A percentile compares a stretch with the other conserved stretches of the same genome.
These are phyloP conservation scores for Pseudomyrmex dendroicus DNA, from an alignment of 1,140 invertebrate species.

Conservation along the genomic window DNA sequence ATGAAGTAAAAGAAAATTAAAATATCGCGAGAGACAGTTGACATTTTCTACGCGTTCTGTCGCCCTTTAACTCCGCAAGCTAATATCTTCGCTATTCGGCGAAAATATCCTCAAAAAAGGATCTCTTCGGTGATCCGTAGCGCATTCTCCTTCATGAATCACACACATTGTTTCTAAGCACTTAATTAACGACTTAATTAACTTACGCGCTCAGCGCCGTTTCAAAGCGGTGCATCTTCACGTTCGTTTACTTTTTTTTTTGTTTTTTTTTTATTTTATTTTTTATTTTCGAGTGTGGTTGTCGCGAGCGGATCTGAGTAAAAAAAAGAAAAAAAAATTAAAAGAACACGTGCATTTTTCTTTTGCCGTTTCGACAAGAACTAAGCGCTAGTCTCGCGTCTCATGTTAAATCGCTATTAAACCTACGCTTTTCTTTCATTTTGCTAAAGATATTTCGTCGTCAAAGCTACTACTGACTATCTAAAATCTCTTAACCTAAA, in stretches of 20 bases:
- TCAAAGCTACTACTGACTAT: conserved; percentile 63
- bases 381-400: conserved; percentile 26
- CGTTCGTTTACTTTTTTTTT: too few relatives aligned
- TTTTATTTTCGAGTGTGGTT: neutral
- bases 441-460: conserved; percentile 41
- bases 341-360: conserved; percentile 53
- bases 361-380: conserved; percentile 27
- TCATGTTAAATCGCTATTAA: conserved; percentile 38
- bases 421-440: conserved; percentile 17
- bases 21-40: neutral
- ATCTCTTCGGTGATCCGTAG: neutral
- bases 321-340: conserved; percentile 44
- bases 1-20: conserved; percentile 2
- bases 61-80: neutral
- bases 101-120: neutral
- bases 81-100: neutral
- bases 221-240: neutral
- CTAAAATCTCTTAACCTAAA: conserved; percentile 77
- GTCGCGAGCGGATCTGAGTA: conserved; percentile 39
- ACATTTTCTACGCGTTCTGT: neutral
- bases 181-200: conserved; percentile 23
- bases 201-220: neutral
- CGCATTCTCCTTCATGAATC: neutral
- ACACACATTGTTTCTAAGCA: neutral
- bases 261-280: neutral